Percentiles rank a stretch among this genome's conserved stretches.
Conservation (phyloP, 2,113 vertebrate genomes). For the Engystomops pustulosus region DNA sequence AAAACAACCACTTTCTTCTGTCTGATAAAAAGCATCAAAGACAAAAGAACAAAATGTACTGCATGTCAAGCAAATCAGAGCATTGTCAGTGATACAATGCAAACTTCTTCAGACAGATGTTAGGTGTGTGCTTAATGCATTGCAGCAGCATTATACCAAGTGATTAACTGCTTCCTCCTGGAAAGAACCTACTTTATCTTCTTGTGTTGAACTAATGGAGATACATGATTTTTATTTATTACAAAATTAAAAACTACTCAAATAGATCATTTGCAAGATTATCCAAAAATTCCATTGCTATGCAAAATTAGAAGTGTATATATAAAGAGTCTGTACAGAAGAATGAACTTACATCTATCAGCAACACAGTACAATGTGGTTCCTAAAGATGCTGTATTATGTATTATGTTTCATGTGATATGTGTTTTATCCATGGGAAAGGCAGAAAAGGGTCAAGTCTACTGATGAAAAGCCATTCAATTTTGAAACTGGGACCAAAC, state of each 20-base stretch:
- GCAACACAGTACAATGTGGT: no score
- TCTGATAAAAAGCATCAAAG: constrained; percentile 39
- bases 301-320: no score
- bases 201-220: neutral
- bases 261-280: neutral
- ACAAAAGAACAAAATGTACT: constrained; percentile 21
- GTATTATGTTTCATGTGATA: no score
- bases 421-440: no score
- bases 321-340: no score
- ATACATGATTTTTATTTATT: neutral
- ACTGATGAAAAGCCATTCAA: no score
- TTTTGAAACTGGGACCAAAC: no score
- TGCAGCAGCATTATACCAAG: neutral
- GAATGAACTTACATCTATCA: no score
- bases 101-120: neutral
- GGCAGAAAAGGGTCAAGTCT: no score
- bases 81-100: neutral
- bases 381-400: no score
- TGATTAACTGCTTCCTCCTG: neutral
- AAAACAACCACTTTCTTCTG: constrained; percentile 8
- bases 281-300: no score
- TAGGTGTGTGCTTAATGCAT: constrained; percentile 13
- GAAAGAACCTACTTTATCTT: neutral
- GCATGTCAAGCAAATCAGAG: constrained; percentile 16
- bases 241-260: neutral